Evolutionary conservation across 2,113 vertebrate genomes (phyloP), one percentile per base, ranked within the genome.

Genomic region (Myiozetetes cayanensis): DNA sequence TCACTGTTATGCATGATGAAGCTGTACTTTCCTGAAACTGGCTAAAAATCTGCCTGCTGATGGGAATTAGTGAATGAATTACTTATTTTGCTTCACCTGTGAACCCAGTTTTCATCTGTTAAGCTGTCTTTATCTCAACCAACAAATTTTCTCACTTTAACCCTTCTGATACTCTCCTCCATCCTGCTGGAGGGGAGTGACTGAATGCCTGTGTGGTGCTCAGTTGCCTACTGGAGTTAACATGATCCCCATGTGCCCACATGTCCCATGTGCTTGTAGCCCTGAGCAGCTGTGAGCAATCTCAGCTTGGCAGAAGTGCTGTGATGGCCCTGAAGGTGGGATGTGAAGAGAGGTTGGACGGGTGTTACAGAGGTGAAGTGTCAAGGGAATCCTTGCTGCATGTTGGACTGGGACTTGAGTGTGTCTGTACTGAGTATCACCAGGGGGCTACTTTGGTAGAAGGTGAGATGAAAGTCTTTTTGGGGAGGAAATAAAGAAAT

Each of bases 1-100:
- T 55, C 39, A 61, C 14, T 0, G 2, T n/a, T 21, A 62, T 0
- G 1, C 41, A 15, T 4, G 12, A 44, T 22, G 43, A 43, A 91
- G 31, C 27, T 53, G 63, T 24, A 21, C 3, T 71, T 30, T 47
- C 33, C 70, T 39, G 43, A 68, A 52, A 20, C 37, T 59, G 2
- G 35, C 30, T 71, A 44, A 53, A 84, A 62, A 44, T 84, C 15
- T 33, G 6, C 14, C 37, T 58, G 20, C 9, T 13, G 1, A 52
- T 47, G 23, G 9, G 30, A 70, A 35, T 43, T 58, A 37, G 52
- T 39, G 43, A 76, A 43, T 9, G 6, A 87, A 63, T 63, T 56
- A 58, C 8, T 84, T 50, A 19, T 52, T 84, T 71, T 90, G 46
- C 37, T 76, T 49, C 80, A 10, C 37, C 43, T 61, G 9, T 3